Percentiles rank a stretch among this genome's conserved stretches.
Evolutionary conservation across 2,797 vertebrate species (phyloP).

Genomic region (Mormyrops attenuatus): DNA sequence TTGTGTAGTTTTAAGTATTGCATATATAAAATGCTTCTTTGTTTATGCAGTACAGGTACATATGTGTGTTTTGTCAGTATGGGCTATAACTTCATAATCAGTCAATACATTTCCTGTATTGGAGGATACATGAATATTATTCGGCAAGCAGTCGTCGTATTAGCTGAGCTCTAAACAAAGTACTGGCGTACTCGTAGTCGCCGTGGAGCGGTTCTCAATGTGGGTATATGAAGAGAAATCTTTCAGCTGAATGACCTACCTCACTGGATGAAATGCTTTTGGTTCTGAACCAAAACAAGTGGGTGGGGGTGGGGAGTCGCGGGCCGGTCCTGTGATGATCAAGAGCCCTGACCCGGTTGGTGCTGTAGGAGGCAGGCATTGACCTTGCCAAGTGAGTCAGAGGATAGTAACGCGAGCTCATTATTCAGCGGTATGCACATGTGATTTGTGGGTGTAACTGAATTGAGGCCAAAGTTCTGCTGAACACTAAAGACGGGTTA

Average conservation of each 20-base stretch:
- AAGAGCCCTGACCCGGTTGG: neutral
- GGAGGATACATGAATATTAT: neutral
- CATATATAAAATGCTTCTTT: conserved; percentile 10
- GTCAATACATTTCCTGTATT: neutral
- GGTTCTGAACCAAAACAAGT: neutral
- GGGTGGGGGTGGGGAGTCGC: neutral
- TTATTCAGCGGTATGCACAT: neutral
- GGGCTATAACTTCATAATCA: conserved; percentile 3
- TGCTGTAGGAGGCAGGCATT: neutral
- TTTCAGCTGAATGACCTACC: neutral
- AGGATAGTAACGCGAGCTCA: neutral
- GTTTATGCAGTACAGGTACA: conserved; percentile 25
- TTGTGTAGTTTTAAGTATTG: neutral
- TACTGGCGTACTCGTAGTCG: neutral
- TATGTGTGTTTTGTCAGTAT: conserved; percentile 20
- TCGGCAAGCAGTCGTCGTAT: neutral
- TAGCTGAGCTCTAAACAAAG: neutral
- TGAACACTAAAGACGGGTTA: neutral
- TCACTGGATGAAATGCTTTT: neutral
- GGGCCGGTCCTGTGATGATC: neutral
- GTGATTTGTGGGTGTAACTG: neutral
- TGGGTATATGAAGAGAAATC: neutral
- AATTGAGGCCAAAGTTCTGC: neutral
- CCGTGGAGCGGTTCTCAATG: neutral
- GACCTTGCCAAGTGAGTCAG: neutral